phyloP scores from a whole-genome alignment of 2,888 invertebrate genomes.

The Muschampia plurimacula region DNA sequence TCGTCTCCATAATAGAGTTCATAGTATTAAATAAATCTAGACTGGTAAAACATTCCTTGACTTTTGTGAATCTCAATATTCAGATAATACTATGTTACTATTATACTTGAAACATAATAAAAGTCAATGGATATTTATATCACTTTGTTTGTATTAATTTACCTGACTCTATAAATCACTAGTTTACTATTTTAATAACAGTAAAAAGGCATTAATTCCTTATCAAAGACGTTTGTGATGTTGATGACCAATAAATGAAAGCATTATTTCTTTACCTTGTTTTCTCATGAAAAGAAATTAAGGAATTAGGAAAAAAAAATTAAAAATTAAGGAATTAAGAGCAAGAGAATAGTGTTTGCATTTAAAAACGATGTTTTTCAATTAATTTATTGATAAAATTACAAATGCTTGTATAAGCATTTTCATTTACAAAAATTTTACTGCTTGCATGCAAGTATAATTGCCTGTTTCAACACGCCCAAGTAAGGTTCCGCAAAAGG shows the following conservation, averaged over 20 bases:
- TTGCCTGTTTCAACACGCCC: too few relatives aligned
- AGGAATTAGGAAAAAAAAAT: too few relatives aligned
- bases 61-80: conserved; percentile 4
- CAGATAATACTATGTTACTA: background rate
- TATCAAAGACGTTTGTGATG: background rate
- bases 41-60: conserved; percentile 4
- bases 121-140: background rate
- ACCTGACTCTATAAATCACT: background rate
- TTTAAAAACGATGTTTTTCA: background rate
- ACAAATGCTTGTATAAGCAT: background rate
- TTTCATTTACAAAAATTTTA: background rate
- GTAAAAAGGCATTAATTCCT: too few relatives aligned
- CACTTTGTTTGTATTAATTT: background rate
- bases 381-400: background rate
- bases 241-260: background rate
- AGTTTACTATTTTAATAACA: too few relatives aligned
- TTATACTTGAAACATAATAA: background rate
- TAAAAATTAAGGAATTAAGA: too few relatives aligned
- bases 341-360: too few relatives aligned
- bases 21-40: background rate
- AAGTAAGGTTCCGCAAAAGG: too few relatives aligned
- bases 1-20: background rate
- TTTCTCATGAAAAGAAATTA: too few relatives aligned
- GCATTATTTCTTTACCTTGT: too few relatives aligned
- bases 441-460: background rate